phyloP scores from a whole-genome alignment of 2,113 vertebrate genomes.

The Calidris pygmaea region DNA sequence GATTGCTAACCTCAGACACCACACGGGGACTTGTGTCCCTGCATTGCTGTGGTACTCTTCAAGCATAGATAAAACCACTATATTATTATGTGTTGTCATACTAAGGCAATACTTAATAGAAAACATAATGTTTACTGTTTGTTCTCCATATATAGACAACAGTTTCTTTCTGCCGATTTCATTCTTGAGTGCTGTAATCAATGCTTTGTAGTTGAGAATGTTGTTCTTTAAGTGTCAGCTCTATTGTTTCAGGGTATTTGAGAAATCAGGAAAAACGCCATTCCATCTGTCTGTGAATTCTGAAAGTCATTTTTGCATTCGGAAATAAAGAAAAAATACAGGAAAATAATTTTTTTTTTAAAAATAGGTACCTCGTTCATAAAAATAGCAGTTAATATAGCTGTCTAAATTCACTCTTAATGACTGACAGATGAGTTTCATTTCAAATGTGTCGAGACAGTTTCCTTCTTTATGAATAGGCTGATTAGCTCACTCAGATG shows the following conservation, averaged over 20 bases:
- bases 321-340: background rate
- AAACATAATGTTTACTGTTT: background rate
- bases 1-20: background rate
- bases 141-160: background rate
- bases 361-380: background rate
- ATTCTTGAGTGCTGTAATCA: background rate
- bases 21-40: background rate
- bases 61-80: background rate
- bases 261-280: background rate
- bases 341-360: background rate
- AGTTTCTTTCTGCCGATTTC: background rate
- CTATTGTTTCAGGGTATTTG: background rate
- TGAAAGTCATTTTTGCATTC: background rate
- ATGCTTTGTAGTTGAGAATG: background rate
- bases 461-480: background rate
- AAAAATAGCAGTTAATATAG: background rate
- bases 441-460: background rate
- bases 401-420: background rate
- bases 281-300: background rate
- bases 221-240: background rate
- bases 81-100: background rate
- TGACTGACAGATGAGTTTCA: background rate
- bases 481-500: background rate
- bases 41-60: background rate
- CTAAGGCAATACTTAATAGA: background rate